Conservation (phyloP, 2,797 vertebrate genomes). For the Dermochelys coriacea region DNA sequence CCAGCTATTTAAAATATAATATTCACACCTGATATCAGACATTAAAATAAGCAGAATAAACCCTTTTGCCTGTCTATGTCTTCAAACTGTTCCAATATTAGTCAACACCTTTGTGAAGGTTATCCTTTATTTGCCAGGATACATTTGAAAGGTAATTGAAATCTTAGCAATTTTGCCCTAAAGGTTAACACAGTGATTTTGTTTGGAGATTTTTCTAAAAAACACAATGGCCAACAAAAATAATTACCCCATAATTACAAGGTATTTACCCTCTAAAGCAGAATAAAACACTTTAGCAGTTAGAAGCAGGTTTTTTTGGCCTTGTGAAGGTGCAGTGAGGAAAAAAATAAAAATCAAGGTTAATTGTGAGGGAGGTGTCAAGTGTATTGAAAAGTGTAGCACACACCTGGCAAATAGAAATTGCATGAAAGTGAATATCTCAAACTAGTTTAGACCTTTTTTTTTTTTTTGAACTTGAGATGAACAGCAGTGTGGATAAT, state of each 20-base stretch:
- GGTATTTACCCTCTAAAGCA: not conserved
- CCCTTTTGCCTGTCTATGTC: not conserved
- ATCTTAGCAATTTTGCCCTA: not conserved
- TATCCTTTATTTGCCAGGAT: not conserved
- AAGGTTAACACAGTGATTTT: not conserved
- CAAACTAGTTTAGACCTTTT: not conserved
- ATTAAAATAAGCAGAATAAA: not conserved
- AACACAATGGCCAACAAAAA: conserved; percentile 3
- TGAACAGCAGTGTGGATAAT: not conserved
- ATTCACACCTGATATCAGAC: not conserved
- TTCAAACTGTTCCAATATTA: not conserved
- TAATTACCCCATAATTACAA: conserved; percentile 7
- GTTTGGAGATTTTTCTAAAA: not conserved
- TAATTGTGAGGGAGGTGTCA: not conserved
- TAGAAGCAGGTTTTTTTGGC: not conserved
- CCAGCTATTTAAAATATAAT: not conserved
- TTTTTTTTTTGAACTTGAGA: not conserved
- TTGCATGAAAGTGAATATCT: not conserved
- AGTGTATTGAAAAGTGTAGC: not conserved
- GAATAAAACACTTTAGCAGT: not conserved
- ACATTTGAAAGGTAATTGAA: not conserved
- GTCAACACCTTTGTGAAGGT: not conserved
- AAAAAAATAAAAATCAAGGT: not conserved
- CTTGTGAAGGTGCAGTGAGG: not conserved
- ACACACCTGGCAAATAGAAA: not conserved